Percentiles rank a stretch among this genome's conserved stretches.
Evolutionary conservation across 2,113 vertebrate species (phyloP).

Genomic region (Mola mola): DNA sequence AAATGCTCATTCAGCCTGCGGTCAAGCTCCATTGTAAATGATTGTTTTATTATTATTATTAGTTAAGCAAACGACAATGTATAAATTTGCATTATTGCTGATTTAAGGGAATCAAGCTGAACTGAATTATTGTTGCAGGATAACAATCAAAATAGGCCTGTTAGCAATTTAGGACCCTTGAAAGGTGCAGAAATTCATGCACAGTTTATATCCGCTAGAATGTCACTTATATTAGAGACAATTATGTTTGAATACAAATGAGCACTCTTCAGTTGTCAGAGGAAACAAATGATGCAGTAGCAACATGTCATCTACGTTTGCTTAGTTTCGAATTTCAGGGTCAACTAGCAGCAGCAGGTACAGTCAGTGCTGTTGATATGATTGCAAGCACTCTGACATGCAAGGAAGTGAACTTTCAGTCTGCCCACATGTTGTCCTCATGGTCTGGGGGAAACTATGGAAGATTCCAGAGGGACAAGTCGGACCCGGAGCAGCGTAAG

Average conservation of each 20-base stretch:
- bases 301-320: conserved; percentile 1
- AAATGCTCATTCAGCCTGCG: too few relatives aligned
- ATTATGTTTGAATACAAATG: too few relatives aligned
- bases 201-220: too few relatives aligned
- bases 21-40: too few relatives aligned
- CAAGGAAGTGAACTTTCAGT: conserved; percentile 4
- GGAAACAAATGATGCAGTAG: conserved; percentile 13
- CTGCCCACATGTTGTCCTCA: conserved; percentile 12
- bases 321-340: background rate
- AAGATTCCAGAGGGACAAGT: conserved; percentile 15
- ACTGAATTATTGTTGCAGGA: conserved; percentile 4
- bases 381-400: conserved; percentile 30
- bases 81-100: conserved; percentile 3
- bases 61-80: conserved; percentile 15
- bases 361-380: background rate
- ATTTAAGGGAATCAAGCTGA: background rate
- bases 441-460: conserved; percentile 6
- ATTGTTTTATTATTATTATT: conserved; percentile 20
- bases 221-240: too few relatives aligned
- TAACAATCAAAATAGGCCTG: background rate
- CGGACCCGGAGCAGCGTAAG: background rate
- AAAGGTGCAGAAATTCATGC: too few relatives aligned
- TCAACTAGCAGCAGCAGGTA: background rate
- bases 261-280: background rate
- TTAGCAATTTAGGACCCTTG: too few relatives aligned